phyloP scores from a whole-genome alignment of 2,797 vertebrate species.

The Enteromius argenteus region DNA sequence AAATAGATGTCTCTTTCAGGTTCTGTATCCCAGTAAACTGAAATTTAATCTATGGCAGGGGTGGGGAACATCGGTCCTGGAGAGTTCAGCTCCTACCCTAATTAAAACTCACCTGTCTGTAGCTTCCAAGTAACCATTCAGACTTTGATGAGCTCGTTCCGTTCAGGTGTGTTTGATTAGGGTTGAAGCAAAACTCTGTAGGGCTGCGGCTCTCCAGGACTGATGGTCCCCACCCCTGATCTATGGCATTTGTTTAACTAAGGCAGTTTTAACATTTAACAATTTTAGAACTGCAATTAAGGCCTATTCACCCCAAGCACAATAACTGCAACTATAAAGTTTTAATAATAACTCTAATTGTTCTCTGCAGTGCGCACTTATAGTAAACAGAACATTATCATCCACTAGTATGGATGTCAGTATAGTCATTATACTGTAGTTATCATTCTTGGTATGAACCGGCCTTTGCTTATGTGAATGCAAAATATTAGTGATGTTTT shows the following conservation, averaged over 20 bases:
- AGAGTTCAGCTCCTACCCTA: no score
- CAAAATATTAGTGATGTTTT: constrained; percentile 21
- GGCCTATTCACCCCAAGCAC: not conserved
- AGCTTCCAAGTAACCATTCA: no score
- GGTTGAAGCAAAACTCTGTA: not conserved
- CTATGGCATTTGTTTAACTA: not conserved
- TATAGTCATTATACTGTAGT: not conserved
- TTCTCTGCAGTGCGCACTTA: not conserved
- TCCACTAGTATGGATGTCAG: not conserved
- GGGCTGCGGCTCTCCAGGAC: no score
- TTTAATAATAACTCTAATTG: not conserved
- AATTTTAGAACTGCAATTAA: constrained; percentile 3
- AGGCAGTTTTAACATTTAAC: not conserved
- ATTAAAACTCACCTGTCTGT: no score
- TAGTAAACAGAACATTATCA: not conserved
- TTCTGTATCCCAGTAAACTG: not conserved
- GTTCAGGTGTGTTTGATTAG: no score
- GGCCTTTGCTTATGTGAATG: not conserved
- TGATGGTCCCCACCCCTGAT: no score
- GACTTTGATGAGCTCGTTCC: no score
- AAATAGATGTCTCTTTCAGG: not conserved
- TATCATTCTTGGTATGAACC: not conserved
- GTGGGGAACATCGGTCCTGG: no score
- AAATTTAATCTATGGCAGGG: not conserved
- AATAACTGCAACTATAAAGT: not conserved